phyloP scores from a whole-genome alignment of 1,140 invertebrate genomes.

The Rhysida immarginata region DNA sequence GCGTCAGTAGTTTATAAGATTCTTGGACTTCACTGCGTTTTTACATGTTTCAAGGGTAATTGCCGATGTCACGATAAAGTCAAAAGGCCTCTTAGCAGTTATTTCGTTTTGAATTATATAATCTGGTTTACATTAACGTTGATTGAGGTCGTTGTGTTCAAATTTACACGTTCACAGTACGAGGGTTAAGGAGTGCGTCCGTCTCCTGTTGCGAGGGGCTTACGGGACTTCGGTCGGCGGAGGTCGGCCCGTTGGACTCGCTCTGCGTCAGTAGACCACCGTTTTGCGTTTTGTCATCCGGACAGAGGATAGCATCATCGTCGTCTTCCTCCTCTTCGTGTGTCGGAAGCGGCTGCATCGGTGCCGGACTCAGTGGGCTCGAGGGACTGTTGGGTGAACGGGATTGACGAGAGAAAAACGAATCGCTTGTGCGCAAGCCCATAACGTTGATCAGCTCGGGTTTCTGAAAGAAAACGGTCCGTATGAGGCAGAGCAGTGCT shows the following conservation, averaged over 20 bases:
- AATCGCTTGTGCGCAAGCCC: neutral
- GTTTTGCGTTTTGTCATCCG: neutral
- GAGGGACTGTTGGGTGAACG: neutral
- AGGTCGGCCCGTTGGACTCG: neutral
- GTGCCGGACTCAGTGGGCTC: neutral
- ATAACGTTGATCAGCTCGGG: neutral
- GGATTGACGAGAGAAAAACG: neutral
- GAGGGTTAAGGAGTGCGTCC: neutral
- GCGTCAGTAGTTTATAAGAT: too few species aligned
- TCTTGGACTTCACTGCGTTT: too few species aligned
- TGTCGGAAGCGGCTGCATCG: too few species aligned
- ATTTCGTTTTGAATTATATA: too few species aligned
- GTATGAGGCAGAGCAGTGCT: conserved; percentile 6
- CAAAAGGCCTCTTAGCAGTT: too few species aligned
- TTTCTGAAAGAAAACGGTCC: conserved; percentile 7
- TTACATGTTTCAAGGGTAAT: too few species aligned
- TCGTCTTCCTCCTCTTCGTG: neutral
- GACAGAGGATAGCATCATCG: neutral
- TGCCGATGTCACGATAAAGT: too few species aligned
- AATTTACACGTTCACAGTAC: too few species aligned
- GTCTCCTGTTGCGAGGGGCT: neutral
- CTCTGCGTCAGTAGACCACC: neutral
- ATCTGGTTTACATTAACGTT: too few species aligned
- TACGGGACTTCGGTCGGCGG: neutral
- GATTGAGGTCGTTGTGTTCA: too few species aligned